Evolutionary conservation across 2,888 invertebrate genomes (phyloP), one percentile per base, ranked within the genome.

Genomic region (Tinea semifulvella): DNA sequence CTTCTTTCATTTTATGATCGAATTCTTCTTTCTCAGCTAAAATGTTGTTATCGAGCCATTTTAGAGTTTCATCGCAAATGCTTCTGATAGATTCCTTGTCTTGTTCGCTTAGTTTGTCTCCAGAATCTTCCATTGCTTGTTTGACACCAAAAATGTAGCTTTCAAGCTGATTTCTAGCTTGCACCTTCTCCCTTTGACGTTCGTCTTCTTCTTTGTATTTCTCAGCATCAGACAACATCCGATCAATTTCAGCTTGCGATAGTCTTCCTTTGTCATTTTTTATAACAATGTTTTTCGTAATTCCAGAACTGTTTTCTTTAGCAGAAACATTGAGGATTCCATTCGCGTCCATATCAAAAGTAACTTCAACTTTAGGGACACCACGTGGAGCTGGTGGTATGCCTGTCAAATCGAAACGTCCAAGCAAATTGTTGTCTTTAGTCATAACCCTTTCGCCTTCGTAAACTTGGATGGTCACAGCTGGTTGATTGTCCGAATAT

Each of bases 211-310:
- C 84, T 42, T 84, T 84, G 61, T 88, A 89, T 52, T 84, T 86
- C 54, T 89, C 88, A 0, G 89, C 88, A 48, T 89, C 89, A 14
- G 84, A 61, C 38, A 89, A 69, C 92, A 92, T 94, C 47, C 87
- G 83, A 55, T 94, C 92, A 46, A 94, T 94, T 48, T 94, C 93
- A 13, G 88, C 88, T 63, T 93, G 91, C 11, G 90, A 89, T 22
- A 93, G 71, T 3, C 92, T 82, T 66, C 89, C 48, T 13, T 39
- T 43, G 42, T 48, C 18, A 62, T 90, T 90, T 53, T 86, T 87
- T 47, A 90, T 90, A 26, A 85, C 86, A 49, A 90, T 89, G 53
- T 85, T 85, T 57, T 84, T 86, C 7, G 82, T 82, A 48, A 86
- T 87, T 42, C 74, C 83, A 1, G 80, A 72, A 45, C 77, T 71